Base-by-base conservation (phyloP, 2,888 invertebrate genomes). In the Eupeodes latifasciatus region DNA sequence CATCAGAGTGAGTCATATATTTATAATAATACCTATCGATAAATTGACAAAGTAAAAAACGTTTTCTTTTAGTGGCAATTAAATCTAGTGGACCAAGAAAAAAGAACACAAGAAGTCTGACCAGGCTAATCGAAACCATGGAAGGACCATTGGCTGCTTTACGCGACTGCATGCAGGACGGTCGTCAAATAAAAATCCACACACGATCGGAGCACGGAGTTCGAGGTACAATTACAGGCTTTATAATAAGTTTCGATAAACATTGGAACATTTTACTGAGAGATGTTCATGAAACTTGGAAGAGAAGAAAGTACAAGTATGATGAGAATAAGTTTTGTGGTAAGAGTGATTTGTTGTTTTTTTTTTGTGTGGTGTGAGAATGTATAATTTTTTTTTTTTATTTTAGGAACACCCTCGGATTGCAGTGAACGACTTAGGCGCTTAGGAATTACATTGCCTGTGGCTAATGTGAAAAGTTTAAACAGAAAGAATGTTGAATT, bases 231-330 rank as follows among this genome's bases (percentile, higher is more conserved):
- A 95, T 97, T 85, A 95, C 96, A 86, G 99, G 97, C 1, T 96
- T 95, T 90, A 94, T 99, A 40, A 95, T 96, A 19, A 97, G 97
- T 4, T 99, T 98, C 93, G 99, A 99, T 94, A 98, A 97, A 92
- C 98, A 98, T 92, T 98, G 98, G 97, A 99, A 99, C 94, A 93
- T 99, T 90, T 96, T 97, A 6, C 94, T 99, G 75, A 95, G 95
- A 80, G 97, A 98, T 92, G 98, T 98, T 3, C 95, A 96, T 44
- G 98, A 98, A 94, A 94, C 96, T 4, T 98, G 97, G 96, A 95
- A 95, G 74, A 94, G 96, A 89, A 95, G 95, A 11, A 94, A 94
- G 89, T 92, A 90, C 77, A 92, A 92, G 59, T 93, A 91, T 84
- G 91, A 92, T 0, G 90, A 92, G 14, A 92, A 93, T 80, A 92